A percentile compares a stretch with the other conserved stretches of the same genome.
Evolutionary conservation across 2,888 invertebrate species (phyloP).

Genomic region (Apotomis turbidana): DNA sequence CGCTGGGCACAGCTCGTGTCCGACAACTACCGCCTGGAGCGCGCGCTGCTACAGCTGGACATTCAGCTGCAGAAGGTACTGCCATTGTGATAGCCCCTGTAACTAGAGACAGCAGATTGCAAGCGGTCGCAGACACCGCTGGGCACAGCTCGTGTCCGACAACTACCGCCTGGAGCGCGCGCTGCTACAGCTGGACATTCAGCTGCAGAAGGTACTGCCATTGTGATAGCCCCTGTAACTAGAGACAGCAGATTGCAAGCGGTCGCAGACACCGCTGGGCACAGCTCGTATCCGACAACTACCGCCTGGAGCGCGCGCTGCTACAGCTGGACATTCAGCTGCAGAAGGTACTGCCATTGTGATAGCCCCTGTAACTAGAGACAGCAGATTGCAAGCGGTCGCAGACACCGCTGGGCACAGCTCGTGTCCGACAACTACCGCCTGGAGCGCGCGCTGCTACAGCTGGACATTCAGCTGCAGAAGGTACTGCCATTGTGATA

Average conservation of each 20-base stretch:
- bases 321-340: slow-evolving; percentile 57
- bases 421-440: slow-evolving; percentile 99
- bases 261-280: no score
- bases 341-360: no score
- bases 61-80: slow-evolving; percentile 61
- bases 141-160: slow-evolving; percentile 98
- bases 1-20: slow-evolving; percentile 89
- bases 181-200: slow-evolving; percentile 88
- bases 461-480: slow-evolving; percentile 82
- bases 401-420: slow-evolving; percentile 75
- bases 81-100: no score
- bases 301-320: no score
- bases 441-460: slow-evolving; percentile 96
- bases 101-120: no score
- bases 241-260: no score
- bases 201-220: slow-evolving; percentile 67
- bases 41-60: slow-evolving; percentile 92
- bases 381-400: slow-evolving; percentile 87
- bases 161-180: slow-evolving; percentile 99
- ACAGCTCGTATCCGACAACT: no score
- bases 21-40: slow-evolving; percentile 98
- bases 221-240: not conserved
- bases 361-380: no score
- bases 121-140: slow-evolving; percentile 76
- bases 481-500: slow-evolving; percentile 42